Percentiles rank a stretch among this genome's conserved stretches.
Evolutionary conservation across 2,113 vertebrate genomes (phyloP).

Genomic region (Tupaia chinensis): DNA sequence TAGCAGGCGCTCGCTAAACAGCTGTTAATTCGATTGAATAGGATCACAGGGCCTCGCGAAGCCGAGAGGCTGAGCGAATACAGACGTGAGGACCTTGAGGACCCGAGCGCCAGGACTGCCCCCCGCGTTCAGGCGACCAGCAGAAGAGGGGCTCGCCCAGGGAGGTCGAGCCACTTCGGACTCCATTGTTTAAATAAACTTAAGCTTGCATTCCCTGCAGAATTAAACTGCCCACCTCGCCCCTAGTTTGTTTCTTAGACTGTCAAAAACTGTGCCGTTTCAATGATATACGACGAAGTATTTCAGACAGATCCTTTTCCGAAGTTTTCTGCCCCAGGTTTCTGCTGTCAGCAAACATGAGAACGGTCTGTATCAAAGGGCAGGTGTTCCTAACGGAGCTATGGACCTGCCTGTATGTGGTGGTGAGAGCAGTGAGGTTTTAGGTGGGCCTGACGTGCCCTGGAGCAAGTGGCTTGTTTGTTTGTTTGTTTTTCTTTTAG

Average conservation of each 20-base stretch:
- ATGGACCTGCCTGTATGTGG: fast-evolving
- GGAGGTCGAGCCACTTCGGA: background rate
- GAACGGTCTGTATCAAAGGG: background rate
- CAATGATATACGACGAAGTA: background rate
- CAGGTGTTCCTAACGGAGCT: background rate
- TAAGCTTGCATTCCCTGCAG: background rate
- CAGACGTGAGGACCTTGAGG: background rate
- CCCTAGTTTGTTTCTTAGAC: background rate
- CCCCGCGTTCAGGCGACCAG: background rate
- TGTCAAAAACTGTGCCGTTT: background rate
- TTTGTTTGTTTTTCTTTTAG: background rate
- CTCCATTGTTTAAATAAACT: background rate
- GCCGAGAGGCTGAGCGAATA: background rate
- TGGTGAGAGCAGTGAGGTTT: background rate
- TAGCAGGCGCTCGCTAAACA: background rate
- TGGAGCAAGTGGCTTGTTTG: background rate
- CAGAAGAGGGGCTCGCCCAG: background rate
- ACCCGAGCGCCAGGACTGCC: background rate
- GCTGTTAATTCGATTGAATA: background rate
- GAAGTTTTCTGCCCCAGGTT: constrained; percentile 54
- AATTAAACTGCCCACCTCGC: background rate
- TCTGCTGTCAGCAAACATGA: background rate
- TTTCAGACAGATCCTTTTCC: constrained; percentile 39
- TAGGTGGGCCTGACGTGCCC: background rate
- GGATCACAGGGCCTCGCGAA: background rate